Base-by-base conservation (phyloP, 2,113 vertebrate genomes). In the Haplotaxodon microlepis region DNA sequence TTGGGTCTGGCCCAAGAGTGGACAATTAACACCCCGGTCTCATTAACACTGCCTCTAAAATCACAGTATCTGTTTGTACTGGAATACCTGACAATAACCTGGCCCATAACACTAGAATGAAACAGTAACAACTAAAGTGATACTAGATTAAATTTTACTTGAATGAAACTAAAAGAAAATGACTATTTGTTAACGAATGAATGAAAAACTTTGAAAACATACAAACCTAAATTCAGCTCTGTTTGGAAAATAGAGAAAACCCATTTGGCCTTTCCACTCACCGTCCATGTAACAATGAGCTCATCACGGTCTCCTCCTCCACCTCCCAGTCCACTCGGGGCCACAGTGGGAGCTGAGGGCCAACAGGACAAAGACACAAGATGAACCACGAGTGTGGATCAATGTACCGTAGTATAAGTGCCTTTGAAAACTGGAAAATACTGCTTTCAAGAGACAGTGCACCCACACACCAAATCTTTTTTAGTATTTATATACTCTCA, bases 241-340 rank as follows among this genome's bases (percentile, higher is more conserved):
- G 59, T 36, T 36, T 63, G 31, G 59, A 34, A 63, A 63, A 34
- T 0, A 34, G 12, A 14, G 11, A 21, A 63, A 42, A 8, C 7
- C 17, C 54, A 19, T 51, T 9, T 6, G 1, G 54, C 17, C 59
- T 14, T 38, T 34, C 27, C 34, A 91, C 98, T 97, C 91, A 99
- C 99, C 51, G 97, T 98, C 99, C 99, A 99, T 89, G 96, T 98
- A 83, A 98, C 96, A 24, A 97, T 97, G 90, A 99, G 97, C 82
- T 99, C 98, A 13, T 97, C 96, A 5, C 95, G 97, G 89, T 98
- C 97, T 34, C 99, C 99, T 54, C 99, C 99, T 13, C 99, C 99
- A 78, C 99, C 98, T 8, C 97, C 94, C 17, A 99, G 97, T 92
- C 97, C 98, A 5, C 98, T 99, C 3, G 99, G 99, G 82, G 98